A percentile compares a stretch with the other conserved stretches of the same genome.
Evolutionary conservation across 2,113 vertebrate genomes (phyloP).

Genomic region (Sisor rabdophorus): DNA sequence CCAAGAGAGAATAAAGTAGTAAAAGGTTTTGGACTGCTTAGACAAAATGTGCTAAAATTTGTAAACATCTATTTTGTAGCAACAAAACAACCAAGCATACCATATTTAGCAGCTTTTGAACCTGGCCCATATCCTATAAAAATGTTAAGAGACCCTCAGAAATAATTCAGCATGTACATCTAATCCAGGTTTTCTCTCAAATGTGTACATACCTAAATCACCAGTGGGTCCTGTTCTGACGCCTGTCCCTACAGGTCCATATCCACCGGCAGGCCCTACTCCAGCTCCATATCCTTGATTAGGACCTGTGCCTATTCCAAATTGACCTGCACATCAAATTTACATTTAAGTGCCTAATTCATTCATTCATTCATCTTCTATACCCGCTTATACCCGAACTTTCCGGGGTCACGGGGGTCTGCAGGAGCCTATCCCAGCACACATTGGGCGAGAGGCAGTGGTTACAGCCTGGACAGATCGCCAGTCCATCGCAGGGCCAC

Average conservation of each 20-base stretch:
- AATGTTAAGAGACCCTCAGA: conserved; percentile 3
- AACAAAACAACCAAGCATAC: conserved; percentile 42
- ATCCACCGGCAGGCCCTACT: conserved; percentile 38
- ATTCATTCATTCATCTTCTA: no score
- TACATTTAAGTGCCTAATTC: conserved; percentile 43
- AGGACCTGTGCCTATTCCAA: conserved; percentile 43
- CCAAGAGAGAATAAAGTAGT: conserved; percentile 1
- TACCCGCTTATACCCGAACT: no score
- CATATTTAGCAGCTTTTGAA: conserved; percentile 67
- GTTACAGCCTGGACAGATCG: no score
- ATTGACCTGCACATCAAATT: conserved; percentile 1
- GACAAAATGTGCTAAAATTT: background rate
- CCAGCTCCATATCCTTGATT: conserved; percentile 47
- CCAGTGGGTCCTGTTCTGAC: conserved; percentile 52
- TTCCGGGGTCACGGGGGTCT: no score
- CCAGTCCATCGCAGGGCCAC: no score
- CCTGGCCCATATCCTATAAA: conserved; percentile 60
- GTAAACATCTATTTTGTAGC: background rate
- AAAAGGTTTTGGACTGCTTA: background rate
- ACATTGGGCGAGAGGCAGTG: no score
- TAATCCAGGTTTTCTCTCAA: background rate
- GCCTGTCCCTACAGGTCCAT: conserved; percentile 40
- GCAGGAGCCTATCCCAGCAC: no score
- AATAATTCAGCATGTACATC: background rate
- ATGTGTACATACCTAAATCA: conserved; percentile 24